These are phyloP conservation scores for Antheraea mylitta DNA, from an alignment of 1,140 invertebrate species.

Conservation along the genomic window DNA sequence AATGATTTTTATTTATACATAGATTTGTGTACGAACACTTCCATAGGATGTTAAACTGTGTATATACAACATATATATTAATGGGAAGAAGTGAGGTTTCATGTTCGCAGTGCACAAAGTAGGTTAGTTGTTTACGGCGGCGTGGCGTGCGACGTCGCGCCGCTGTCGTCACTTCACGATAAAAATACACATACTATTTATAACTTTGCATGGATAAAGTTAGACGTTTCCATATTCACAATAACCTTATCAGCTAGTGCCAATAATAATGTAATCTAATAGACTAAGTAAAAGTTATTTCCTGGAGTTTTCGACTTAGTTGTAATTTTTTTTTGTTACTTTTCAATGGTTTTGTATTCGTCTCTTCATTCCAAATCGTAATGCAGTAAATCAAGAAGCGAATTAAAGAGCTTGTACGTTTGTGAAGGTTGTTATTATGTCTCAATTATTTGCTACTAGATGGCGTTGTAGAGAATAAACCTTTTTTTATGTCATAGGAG, in stretches of 20 bases:
- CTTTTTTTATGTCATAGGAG: too few relatives aligned
- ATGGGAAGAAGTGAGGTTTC: slow-evolving; percentile 2
- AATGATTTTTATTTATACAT: neutral
- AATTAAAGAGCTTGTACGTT: too few relatives aligned
- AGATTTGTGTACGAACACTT: neutral
- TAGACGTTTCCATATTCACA: neutral
- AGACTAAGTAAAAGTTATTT: neutral
- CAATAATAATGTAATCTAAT: neutral
- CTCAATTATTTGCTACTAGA: too few relatives aligned
- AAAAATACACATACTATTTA: slow-evolving; percentile 5
- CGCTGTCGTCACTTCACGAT: neutral
- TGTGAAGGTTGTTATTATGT: too few relatives aligned
- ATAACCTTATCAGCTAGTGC: neutral
- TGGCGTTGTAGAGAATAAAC: too few relatives aligned
- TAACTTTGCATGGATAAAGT: neutral
- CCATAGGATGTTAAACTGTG: neutral
- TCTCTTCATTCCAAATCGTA: too few relatives aligned
- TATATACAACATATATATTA: neutral
- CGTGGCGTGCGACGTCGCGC: too few relatives aligned
- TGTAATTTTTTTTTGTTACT: too few relatives aligned
- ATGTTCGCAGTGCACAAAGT: slow-evolving; percentile 1
- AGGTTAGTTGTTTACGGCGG: neutral
- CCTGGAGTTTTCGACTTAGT: neutral
- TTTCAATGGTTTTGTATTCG: too few relatives aligned
- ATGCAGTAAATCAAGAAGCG: too few relatives aligned